Conservation (phyloP, 30 jellyfish, hydroid and myxozoan genomes). For the Euphysa ruthae region DNA sequence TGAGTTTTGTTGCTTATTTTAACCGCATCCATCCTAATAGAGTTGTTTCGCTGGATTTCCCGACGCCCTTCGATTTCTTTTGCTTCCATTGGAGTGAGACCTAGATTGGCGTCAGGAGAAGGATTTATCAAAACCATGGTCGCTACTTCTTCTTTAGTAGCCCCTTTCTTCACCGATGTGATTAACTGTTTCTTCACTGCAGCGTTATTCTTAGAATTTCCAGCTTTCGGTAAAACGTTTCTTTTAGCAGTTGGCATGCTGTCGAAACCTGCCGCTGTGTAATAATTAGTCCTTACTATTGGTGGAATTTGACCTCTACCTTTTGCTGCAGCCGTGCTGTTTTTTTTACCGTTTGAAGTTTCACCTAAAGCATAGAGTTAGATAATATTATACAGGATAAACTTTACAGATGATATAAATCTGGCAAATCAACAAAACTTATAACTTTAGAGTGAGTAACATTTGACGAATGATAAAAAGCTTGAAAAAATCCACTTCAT, state of each 20-base stretch:
- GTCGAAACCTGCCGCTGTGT: background rate
- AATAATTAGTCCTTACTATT: background rate
- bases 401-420: too few relatives aligned
- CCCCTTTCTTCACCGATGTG: constrained; percentile 17
- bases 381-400: too few relatives aligned
- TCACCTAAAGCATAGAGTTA: too few relatives aligned
- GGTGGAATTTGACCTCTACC: background rate
- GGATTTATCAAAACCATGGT: constrained; percentile 33
- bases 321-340: constrained; percentile 3
- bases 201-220: background rate
- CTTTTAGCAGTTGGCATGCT: background rate
- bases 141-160: constrained; percentile 28
- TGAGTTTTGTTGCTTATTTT: too few relatives aligned
- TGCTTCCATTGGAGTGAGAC: constrained; percentile 11
- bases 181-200: background rate
- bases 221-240: too few relatives aligned
- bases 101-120: constrained; percentile 18
- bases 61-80: constrained; percentile 14
- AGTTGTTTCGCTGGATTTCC: too few relatives aligned
- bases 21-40: too few relatives aligned
- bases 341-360: too few relatives aligned
- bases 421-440: too few relatives aligned
- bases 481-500: too few relatives aligned
- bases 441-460: too few relatives aligned
- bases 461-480: too few relatives aligned